phyloP scores from a whole-genome alignment of 1,140 invertebrate species.

The Macrostomum lignano region DNA sequence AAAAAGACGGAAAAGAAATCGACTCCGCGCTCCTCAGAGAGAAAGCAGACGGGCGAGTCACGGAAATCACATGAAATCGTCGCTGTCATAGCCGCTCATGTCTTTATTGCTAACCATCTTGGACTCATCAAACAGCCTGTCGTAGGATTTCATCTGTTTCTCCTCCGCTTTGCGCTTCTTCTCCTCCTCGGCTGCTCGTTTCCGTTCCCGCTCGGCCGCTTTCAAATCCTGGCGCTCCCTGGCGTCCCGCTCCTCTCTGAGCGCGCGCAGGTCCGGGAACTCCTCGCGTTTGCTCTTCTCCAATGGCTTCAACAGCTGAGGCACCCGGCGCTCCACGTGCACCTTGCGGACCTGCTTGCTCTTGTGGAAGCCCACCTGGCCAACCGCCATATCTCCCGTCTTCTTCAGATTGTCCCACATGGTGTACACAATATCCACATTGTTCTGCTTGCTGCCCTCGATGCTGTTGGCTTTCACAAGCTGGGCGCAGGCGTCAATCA shows the following conservation, averaged over 20 bases:
- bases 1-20: too few relatives aligned
- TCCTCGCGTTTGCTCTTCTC: constrained; percentile 59
- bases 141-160: constrained; percentile 41
- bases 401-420: constrained; percentile 95
- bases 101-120: constrained; percentile 46
- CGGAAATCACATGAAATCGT: constrained; percentile 76
- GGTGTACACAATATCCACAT: constrained; percentile 85
- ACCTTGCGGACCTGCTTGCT: constrained; percentile 67
- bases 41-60: too few relatives aligned
- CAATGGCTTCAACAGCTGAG: constrained; percentile 67
- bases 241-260: constrained; percentile 57
- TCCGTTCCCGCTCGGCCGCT: constrained; percentile 28
- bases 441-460: constrained; percentile 72
- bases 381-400: constrained; percentile 78
- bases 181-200: constrained; percentile 19
- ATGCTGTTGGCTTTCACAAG: constrained; percentile 73
- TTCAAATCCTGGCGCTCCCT: constrained; percentile 56
- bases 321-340: constrained; percentile 55
- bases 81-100: constrained; percentile 55
- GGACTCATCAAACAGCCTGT: constrained; percentile 1
- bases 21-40: too few relatives aligned
- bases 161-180: constrained; percentile 20
- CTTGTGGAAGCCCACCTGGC: constrained; percentile 63
- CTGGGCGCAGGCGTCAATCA: constrained; percentile 84
- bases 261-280: constrained; percentile 39